Evolutionary conservation across 2,888 invertebrate species (phyloP).

Genomic region (Cryptocephalus moraei): DNA sequence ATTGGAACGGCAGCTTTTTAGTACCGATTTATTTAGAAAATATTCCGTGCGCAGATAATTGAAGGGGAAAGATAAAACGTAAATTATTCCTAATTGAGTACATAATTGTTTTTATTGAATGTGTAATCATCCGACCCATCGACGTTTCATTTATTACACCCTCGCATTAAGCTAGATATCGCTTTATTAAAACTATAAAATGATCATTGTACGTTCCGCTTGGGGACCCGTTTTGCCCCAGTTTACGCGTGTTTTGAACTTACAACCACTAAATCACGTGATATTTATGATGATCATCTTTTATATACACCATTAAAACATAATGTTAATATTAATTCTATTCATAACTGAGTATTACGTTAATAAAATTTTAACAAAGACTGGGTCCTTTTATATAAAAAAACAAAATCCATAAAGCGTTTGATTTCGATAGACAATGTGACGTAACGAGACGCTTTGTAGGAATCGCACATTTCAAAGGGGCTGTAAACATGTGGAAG

Average conservation of each 20-base stretch:
- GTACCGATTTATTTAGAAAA: background rate
- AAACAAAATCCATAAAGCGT: no score
- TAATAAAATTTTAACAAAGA: no score
- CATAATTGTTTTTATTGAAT: slow-evolving; percentile 18
- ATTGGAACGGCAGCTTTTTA: background rate
- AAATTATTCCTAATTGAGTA: background rate
- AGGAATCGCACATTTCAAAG: no score
- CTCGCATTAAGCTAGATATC: slow-evolving; percentile 25
- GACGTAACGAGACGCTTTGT: no score
- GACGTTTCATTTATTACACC: slow-evolving; percentile 26
- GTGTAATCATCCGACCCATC: slow-evolving; percentile 25
- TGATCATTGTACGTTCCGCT: slow-evolving; percentile 23
- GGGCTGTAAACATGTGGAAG: background rate
- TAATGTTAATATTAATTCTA: no score
- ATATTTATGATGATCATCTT: no score
- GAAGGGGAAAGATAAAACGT: no score
- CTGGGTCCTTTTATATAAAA: no score
- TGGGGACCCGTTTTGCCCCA: slow-evolving; percentile 5
- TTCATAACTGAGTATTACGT: no score
- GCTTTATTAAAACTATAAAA: slow-evolving; percentile 33
- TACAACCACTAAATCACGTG: no score
- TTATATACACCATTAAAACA: no score
- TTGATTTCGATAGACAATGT: no score
- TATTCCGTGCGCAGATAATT: background rate
- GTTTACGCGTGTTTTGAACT: background rate